Percentiles rank a stretch among this genome's conserved stretches.
Conservation (phyloP, 2,888 invertebrate genomes). For the Acanthosepion esculentum region DNA sequence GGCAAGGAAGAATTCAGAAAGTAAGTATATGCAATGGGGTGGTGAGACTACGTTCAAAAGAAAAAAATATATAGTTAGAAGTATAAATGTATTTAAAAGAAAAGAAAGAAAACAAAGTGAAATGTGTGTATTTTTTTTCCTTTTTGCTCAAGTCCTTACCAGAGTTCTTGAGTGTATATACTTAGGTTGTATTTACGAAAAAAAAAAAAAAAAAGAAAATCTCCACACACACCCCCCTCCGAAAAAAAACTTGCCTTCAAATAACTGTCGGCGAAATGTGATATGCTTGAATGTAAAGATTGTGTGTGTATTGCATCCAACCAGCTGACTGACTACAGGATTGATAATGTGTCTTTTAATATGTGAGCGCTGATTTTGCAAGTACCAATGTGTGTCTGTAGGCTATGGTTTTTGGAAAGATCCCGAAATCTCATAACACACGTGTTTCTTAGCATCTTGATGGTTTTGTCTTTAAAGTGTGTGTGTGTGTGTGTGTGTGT, state of each 20-base stretch:
- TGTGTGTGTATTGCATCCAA: background rate
- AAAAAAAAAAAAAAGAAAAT: background rate
- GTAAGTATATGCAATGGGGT: background rate
- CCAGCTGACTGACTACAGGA: background rate
- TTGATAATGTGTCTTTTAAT: background rate
- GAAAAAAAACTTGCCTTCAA: background rate
- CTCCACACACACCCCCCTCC: too few species aligned
- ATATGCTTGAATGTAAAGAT: background rate
- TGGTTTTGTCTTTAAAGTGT: background rate
- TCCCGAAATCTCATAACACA: background rate
- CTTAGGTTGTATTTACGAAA: background rate
- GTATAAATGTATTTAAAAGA: too few species aligned
- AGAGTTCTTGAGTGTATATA: background rate
- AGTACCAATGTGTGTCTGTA: background rate
- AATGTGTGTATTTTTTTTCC: too few species aligned
- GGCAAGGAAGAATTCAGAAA: slow-evolving; percentile 25
- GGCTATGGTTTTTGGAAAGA: background rate
- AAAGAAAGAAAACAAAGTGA: too few species aligned
- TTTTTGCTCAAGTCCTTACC: too few species aligned
- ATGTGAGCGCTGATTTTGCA: background rate
- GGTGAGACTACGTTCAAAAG: too few species aligned
- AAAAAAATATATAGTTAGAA: too few species aligned
- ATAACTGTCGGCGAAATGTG: background rate
- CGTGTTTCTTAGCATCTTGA: background rate
- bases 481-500: background rate